These are phyloP conservation scores for Congeria kusceri DNA, from an alignment of 2,888 invertebrate genomes.

Conservation along the genomic window DNA sequence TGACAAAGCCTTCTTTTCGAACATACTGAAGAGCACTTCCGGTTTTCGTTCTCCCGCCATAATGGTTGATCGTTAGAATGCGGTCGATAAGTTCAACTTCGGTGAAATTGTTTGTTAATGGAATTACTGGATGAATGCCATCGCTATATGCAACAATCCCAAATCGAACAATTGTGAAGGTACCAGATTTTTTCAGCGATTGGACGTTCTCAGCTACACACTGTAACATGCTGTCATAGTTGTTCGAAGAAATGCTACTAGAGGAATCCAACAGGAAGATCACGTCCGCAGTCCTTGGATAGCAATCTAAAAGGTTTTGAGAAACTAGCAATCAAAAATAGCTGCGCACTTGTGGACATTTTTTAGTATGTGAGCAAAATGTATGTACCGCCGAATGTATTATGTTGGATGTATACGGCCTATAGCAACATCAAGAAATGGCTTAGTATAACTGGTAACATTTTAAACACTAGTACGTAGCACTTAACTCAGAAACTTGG, in stretches of 20 bases:
- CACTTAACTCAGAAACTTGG: too few relatives aligned
- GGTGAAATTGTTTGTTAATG: constrained; percentile 51
- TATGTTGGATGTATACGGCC: too few relatives aligned
- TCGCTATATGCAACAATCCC: constrained; percentile 72
- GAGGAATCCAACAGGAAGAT: constrained; percentile 71
- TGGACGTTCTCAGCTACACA: too few relatives aligned
- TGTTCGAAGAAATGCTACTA: constrained; percentile 67
- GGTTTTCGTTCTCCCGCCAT: constrained; percentile 63
- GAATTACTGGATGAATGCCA: constrained; percentile 58
- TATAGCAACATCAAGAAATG: too few relatives aligned
- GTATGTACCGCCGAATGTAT: too few relatives aligned
- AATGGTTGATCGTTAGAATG: constrained; percentile 46
- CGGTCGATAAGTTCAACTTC: constrained; percentile 55
- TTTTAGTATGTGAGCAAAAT: too few relatives aligned
- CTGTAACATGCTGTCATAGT: constrained; percentile 69
- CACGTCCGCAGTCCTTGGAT: constrained; percentile 69
- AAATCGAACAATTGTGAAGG: constrained; percentile 69
- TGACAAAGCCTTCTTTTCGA: constrained; percentile 16
- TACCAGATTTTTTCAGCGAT: too few relatives aligned
- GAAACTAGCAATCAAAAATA: too few relatives aligned
- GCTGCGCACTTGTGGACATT: too few relatives aligned
- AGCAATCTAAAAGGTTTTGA: constrained; percentile 69
- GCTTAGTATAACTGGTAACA: too few relatives aligned
- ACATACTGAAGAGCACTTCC: constrained; percentile 62
- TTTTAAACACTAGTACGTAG: too few relatives aligned